Percentiles rank a stretch among this genome's conserved stretches.
phyloP scores from a whole-genome alignment of 2,888 invertebrate species.

The Chironomus riparius region DNA sequence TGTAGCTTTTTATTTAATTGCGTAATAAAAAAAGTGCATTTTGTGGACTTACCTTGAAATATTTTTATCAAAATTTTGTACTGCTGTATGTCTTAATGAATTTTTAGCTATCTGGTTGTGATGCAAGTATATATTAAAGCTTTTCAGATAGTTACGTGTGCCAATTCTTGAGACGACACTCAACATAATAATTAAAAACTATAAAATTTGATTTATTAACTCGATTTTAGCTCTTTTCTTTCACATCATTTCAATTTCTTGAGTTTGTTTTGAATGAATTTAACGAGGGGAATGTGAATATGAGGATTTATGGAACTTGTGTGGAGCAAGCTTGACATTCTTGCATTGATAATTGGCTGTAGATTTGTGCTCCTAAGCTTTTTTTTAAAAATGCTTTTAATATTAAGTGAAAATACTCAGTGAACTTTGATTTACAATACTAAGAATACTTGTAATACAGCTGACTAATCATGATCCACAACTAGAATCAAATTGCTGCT shows the following conservation, averaged over 20 bases:
- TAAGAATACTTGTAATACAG: no score
- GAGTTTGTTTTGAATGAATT: background rate
- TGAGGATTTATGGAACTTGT: background rate
- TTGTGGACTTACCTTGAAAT: background rate
- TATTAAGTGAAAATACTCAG: no score
- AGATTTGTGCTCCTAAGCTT: no score
- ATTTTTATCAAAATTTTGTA: background rate
- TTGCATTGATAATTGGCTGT: no score
- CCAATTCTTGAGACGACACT: background rate
- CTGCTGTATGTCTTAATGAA: background rate
- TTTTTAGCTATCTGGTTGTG: background rate
- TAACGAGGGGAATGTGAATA: no score
- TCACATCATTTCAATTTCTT: background rate
- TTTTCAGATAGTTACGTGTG: background rate
- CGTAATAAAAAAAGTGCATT: background rate
- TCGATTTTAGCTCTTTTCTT: background rate
- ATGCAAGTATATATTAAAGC: background rate
- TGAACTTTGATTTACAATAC: no score
- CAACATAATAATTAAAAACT: background rate
- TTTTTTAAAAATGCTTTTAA: no score
- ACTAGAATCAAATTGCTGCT: no score
- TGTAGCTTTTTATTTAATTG: background rate
- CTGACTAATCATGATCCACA: no score
- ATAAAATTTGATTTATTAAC: background rate
- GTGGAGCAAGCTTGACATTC: no score